Conservation (phyloP, 2,888 invertebrate species). For the Andrena trimmerana region DNA sequence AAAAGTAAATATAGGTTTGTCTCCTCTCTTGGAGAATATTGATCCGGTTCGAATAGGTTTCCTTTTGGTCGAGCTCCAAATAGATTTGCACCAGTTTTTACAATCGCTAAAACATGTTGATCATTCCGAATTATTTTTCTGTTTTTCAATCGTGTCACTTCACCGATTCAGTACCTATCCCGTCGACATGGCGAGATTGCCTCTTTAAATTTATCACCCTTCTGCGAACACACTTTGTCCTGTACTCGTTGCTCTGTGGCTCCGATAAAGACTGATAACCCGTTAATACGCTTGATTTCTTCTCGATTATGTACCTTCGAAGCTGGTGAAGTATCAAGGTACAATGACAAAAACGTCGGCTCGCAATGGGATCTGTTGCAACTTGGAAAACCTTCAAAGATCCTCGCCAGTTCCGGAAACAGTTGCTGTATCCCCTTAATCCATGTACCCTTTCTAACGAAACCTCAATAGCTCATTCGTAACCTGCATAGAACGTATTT, state of each 20-base stretch:
- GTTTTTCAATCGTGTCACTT: neutral
- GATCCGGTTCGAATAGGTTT: slow-evolving; percentile 22
- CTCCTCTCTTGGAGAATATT: slow-evolving; percentile 42
- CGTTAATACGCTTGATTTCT: slow-evolving; percentile 63
- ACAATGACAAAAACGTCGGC: slow-evolving; percentile 37
- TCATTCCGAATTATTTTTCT: neutral
- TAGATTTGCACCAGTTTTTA: slow-evolving; percentile 39
- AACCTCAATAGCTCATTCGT: neutral
- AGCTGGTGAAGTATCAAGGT: slow-evolving; percentile 21
- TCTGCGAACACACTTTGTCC: slow-evolving; percentile 6
- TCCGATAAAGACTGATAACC: slow-evolving; percentile 61
- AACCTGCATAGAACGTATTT: slow-evolving; percentile 16
- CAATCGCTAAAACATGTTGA: slow-evolving; percentile 38
- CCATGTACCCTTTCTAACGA: neutral
- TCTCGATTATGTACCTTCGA: slow-evolving; percentile 57
- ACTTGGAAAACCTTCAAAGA: slow-evolving; percentile 40
- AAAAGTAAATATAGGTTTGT: slow-evolving; percentile 61
- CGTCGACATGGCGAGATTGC: neutral
- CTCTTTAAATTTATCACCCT: neutral
- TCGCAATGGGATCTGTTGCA: slow-evolving; percentile 35
- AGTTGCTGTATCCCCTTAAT: neutral
- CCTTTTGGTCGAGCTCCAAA: slow-evolving; percentile 41
- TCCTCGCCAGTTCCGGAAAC: slow-evolving; percentile 54
- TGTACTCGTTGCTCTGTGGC: slow-evolving; percentile 33
- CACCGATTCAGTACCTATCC: neutral